Conservation (phyloP, 2,113 vertebrate genomes). For the Cromileptes altivelis region DNA sequence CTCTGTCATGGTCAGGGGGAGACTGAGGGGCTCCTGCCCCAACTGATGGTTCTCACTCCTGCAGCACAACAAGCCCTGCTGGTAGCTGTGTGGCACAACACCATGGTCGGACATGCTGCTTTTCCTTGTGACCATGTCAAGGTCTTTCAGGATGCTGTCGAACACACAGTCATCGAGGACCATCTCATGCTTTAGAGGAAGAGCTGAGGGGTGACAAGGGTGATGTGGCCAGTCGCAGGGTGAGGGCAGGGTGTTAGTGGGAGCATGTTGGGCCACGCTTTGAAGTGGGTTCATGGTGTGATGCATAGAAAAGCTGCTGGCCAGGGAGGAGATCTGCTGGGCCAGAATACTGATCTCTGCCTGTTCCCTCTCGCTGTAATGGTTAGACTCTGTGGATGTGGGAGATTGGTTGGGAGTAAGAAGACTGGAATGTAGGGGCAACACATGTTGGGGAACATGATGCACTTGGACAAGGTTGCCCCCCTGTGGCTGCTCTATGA, state of each 20-base stretch:
- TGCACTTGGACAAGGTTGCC: conserved; percentile 52
- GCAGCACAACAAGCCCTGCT: conserved; percentile 2
- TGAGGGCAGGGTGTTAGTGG: neutral
- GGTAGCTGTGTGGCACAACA: neutral
- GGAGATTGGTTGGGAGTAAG: conserved; percentile 66
- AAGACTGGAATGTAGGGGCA: conserved; percentile 36
- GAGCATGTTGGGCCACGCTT: neutral
- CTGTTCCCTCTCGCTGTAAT: conserved; percentile 74
- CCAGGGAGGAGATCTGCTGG: conserved; percentile 87
- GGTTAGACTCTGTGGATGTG: conserved; percentile 8
- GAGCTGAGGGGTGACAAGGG: neutral
- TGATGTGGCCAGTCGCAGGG: conserved; percentile 39
- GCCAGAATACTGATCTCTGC: conserved; percentile 85
- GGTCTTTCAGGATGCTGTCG: conserved; percentile 79
- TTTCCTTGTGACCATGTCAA: conserved; percentile 58
- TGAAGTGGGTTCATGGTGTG: conserved; percentile 45
- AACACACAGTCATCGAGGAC: conserved; percentile 77
- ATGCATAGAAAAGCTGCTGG: conserved; percentile 82
- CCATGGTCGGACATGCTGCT: neutral
- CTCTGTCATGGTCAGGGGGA: conserved; percentile 18
- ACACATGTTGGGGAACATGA: conserved; percentile 32
- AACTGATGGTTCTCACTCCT: neutral
- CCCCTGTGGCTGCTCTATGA: conserved; percentile 59
- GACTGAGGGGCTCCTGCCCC: neutral
- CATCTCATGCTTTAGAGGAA: conserved; percentile 41